Evolutionary conservation across 2,888 invertebrate genomes (phyloP).

Genomic region (Zaprionus obscuricornis): DNA sequence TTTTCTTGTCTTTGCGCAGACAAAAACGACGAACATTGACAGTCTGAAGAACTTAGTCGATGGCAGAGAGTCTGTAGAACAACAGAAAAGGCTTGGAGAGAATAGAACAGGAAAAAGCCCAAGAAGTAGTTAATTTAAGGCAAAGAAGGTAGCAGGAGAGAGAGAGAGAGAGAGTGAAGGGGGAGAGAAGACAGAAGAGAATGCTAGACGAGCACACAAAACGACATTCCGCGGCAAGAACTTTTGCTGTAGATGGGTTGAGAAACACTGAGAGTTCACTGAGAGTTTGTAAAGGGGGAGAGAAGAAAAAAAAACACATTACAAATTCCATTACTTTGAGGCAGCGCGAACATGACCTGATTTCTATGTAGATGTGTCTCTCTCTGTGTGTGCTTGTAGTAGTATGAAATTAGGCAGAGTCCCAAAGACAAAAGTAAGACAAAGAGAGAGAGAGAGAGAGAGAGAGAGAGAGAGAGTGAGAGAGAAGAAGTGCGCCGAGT

Average conservation of each 20-base stretch:
- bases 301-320: slow-evolving; percentile 50
- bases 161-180: neutral
- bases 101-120: slow-evolving; percentile 26
- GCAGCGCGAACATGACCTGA: slow-evolving; percentile 74
- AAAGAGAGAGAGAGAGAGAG: no score
- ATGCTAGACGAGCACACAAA: slow-evolving; percentile 52
- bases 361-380: slow-evolving; percentile 66
- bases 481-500: no score
- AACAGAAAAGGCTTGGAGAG: neutral
- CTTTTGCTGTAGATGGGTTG: slow-evolving; percentile 31
- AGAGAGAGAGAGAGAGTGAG: no score
- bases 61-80: neutral
- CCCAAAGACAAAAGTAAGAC: slow-evolving; percentile 46
- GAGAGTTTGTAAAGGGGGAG: neutral
- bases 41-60: slow-evolving; percentile 6
- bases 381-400: slow-evolving; percentile 21
- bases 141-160: neutral
- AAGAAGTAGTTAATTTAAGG: slow-evolving; percentile 68
- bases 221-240: slow-evolving; percentile 63
- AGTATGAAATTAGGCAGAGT: slow-evolving; percentile 67
- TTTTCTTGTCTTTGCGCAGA: no score
- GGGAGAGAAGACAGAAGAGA: slow-evolving; percentile 13
- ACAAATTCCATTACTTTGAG: slow-evolving; percentile 79
- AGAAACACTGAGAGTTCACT: slow-evolving; percentile 8
- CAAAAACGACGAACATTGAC: no score